phyloP scores from a whole-genome alignment of 2,797 vertebrate genomes.

The Amblyopsis hoosieri region DNA sequence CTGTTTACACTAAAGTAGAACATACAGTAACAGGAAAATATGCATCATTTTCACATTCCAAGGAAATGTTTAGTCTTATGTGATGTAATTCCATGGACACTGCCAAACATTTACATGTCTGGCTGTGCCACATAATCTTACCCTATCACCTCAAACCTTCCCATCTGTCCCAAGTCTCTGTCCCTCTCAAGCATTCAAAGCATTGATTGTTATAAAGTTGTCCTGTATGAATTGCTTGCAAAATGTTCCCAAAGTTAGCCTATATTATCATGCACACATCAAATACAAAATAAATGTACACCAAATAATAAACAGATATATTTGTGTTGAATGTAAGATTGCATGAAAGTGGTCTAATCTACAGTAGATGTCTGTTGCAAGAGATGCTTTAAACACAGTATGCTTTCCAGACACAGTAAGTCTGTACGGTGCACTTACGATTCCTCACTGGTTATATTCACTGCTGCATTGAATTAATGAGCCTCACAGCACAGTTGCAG shows the following conservation, averaged over 20 bases:
- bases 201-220: constrained; percentile 21
- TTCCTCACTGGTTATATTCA: neutral
- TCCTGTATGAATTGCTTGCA: constrained; percentile 16
- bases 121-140: constrained; percentile 14
- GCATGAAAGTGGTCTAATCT: neutral
- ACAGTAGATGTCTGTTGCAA: neutral
- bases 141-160: constrained; percentile 38
- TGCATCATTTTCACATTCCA: constrained; percentile 1
- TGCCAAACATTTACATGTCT: constrained; percentile 2
- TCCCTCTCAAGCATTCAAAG: constrained; percentile 4
- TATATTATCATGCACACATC: too few species aligned
- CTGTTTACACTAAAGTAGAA: constrained; percentile 1
- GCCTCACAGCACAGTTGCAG: neutral
- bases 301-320: too few species aligned
- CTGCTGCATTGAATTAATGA: neutral
- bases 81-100: neutral
- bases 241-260: neutral
- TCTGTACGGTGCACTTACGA: neutral
- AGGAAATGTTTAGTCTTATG: neutral
- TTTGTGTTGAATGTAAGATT: too few species aligned
- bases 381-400: constrained; percentile 4
- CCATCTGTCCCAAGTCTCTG: constrained; percentile 21
- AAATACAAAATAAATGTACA: too few species aligned
- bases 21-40: neutral
- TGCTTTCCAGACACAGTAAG: neutral